Evolutionary conservation across 2,888 invertebrate species (phyloP).

Genomic region (Ariolimax columbianus): DNA sequence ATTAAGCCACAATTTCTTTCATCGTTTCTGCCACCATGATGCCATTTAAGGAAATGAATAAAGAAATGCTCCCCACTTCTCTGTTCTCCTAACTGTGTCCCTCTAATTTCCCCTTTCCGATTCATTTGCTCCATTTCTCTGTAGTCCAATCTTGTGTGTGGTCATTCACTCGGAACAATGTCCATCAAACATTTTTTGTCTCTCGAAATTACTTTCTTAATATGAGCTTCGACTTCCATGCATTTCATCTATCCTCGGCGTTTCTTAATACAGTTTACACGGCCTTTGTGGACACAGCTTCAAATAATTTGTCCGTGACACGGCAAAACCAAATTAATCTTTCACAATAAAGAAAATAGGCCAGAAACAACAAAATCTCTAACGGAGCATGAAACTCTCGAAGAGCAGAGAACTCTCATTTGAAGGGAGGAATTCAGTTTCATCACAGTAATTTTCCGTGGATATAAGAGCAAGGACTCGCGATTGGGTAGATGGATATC

Average conservation of each 20-base stretch:
- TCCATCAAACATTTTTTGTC: background rate
- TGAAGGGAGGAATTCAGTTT: background rate
- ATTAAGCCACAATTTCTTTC: background rate
- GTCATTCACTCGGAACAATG: background rate
- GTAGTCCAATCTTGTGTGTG: background rate
- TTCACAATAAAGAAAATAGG: background rate
- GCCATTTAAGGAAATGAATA: background rate
- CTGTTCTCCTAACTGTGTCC: background rate
- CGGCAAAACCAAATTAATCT: background rate
- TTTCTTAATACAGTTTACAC: background rate
- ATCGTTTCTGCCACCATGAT: background rate
- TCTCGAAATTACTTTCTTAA: background rate
- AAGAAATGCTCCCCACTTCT: background rate
- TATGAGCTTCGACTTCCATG: background rate
- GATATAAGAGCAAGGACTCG: background rate
- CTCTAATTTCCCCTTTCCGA: background rate
- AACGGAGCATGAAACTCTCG: background rate
- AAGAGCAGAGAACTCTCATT: background rate
- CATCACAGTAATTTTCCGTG: background rate
- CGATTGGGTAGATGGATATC: background rate
- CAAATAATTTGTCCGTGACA: background rate
- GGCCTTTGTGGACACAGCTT: background rate
- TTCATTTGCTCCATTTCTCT: background rate
- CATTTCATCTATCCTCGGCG: background rate
- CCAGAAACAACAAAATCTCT: background rate